Evolutionary conservation across 2,888 invertebrate species (phyloP), one percentile per base, ranked within the genome.

Genomic region (Protonemura montana): DNA sequence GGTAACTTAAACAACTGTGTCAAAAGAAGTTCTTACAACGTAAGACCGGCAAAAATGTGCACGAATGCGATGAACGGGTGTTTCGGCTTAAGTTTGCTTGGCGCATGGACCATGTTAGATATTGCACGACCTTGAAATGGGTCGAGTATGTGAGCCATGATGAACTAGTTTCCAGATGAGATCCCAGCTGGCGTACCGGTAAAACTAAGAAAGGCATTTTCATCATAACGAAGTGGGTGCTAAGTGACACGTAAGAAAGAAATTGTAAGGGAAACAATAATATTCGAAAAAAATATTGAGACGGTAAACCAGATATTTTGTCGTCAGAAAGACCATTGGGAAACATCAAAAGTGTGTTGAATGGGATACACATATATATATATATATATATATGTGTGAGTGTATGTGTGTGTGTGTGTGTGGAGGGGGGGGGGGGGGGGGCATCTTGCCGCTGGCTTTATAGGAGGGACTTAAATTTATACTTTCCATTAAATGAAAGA

Each of bases 151-250:
- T n/a, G n/a, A n/a, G n/a, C n/a, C n/a, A n/a, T n/a, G n/a, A n/a
- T n/a, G n/a, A n/a, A n/a, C n/a, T n/a, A n/a, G n/a, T n/a, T n/a
- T n/a, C n/a, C n/a, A n/a, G n/a, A n/a, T n/a, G 35, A 21, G 78
- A 25, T 26, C 78, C 78, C 28, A 26, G 25, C 78, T 78, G 59
- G 59, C 59, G 59, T 41, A 41, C 59, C 27, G 78, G 78, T 25
- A 16, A 78, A 78, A 78, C 10, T 78, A 28, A 78, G 78, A 78
- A 78, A 27, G 25, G 78, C 78, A 78, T 78, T 78, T 78, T 27
- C 78, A 78, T 78, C 78, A 25, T 78, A 3, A 28, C 78, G 27
- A 78, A 21, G 26, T 78, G 78, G 26, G 78, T 78, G 10, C 27
- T n/a, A 5, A 26, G 5, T 78, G 26, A 26, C 78, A 78, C n/a